phyloP scores from a whole-genome alignment of 2,797 vertebrate genomes.

The Sebastes vulpes region DNA sequence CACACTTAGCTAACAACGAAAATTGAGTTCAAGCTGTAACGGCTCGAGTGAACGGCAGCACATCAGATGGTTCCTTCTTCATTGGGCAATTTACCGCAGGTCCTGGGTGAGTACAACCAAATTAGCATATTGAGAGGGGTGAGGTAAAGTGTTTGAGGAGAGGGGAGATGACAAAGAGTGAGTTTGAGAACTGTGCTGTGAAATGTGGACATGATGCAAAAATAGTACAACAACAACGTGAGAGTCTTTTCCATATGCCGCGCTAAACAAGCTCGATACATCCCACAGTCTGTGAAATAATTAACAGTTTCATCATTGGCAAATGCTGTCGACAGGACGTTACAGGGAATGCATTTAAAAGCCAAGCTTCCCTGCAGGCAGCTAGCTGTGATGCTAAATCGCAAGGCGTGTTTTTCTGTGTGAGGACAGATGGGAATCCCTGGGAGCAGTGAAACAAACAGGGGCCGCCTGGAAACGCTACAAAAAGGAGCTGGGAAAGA shows the following conservation, averaged over 20 bases:
- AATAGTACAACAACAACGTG: slow-evolving; percentile 11
- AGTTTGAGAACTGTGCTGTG: background rate
- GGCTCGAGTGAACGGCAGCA: background rate
- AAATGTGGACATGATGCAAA: slow-evolving; percentile 13
- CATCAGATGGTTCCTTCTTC: slow-evolving; percentile 46
- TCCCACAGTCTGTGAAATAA: slow-evolving; percentile 50
- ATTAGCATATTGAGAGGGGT: slow-evolving; percentile 56
- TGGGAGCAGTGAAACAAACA: background rate
- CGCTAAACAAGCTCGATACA: slow-evolving; percentile 35
- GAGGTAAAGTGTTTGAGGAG: background rate
- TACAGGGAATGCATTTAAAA: background rate
- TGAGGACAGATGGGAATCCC: background rate
- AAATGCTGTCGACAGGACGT: background rate
- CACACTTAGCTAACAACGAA: slow-evolving; percentile 44
- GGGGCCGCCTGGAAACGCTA: background rate
- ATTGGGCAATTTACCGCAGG: slow-evolving; percentile 46
- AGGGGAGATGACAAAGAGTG: background rate
- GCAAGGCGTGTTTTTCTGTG: background rate
- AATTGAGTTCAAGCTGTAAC: slow-evolving; percentile 57
- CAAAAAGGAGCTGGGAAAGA: background rate
- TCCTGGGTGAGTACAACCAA: slow-evolving; percentile 16
- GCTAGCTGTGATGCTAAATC: background rate
- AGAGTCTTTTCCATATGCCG: slow-evolving; percentile 43
- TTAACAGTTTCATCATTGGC: slow-evolving; percentile 22
- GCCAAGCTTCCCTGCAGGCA: background rate